A percentile compares a stretch with the other conserved stretches of the same genome.
Conservation (phyloP, 2,888 invertebrate species). For the Amphiduros pacificus region DNA sequence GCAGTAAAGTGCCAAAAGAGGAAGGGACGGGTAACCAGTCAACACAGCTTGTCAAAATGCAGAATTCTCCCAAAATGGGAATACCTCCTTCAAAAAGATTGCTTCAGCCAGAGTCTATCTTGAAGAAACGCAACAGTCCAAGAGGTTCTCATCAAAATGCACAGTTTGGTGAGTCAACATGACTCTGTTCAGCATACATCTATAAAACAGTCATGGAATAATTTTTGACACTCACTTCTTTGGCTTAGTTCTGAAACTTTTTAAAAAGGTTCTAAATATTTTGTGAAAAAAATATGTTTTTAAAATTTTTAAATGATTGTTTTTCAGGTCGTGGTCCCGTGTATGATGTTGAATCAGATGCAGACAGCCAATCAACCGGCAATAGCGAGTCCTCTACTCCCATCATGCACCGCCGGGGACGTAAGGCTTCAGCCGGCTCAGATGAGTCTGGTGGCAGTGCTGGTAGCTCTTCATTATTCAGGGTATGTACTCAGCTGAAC, state of each 20-base stretch:
- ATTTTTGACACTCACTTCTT: too few relatives aligned
- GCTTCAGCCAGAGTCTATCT: constrained; percentile 28
- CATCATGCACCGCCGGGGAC: constrained; percentile 32
- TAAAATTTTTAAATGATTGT: too few relatives aligned
- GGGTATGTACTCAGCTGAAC: too few relatives aligned
- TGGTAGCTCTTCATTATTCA: constrained; percentile 40
- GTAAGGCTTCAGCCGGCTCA: constrained; percentile 50
- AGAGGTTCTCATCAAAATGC: too few relatives aligned
- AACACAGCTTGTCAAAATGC: constrained; percentile 5
- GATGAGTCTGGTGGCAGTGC: constrained; percentile 53
- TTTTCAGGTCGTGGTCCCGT: constrained; percentile 13
- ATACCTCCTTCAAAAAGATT: constrained; percentile 14
- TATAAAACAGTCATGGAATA: not conserved
- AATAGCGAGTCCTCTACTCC: constrained; percentile 22
- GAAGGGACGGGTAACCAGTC: not conserved
- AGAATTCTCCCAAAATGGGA: not conserved
- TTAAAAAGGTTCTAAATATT: too few relatives aligned
- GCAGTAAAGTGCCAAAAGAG: too few relatives aligned
- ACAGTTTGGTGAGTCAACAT: too few relatives aligned
- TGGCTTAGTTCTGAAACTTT: too few relatives aligned
- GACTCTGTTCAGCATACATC: not conserved
- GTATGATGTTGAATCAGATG: constrained; percentile 27
- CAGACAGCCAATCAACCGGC: constrained; percentile 26
- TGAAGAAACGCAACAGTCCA: constrained; percentile 22
- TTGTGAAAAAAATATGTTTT: too few relatives aligned